Base-by-base conservation (phyloP, 2,888 invertebrate genomes). In the Sepioteuthis lessoniana region DNA sequence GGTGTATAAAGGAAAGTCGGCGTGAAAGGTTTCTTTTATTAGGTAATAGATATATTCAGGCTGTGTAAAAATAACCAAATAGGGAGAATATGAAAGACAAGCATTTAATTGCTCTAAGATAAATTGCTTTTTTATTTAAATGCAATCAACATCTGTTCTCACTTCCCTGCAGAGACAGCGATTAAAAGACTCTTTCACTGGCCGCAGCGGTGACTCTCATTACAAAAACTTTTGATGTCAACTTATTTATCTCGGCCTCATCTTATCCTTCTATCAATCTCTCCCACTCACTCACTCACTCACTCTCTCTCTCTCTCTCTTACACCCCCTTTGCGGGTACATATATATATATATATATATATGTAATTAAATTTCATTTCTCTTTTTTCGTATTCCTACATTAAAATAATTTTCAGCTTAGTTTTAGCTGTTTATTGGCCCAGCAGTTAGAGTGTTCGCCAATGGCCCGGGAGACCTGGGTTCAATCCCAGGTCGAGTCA, bases 41-140 rank as follows among this genome's bases (percentile, higher is more conserved):
- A 10, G 76, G 76, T 76, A n/a, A 76, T 76, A 35, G n/a, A 76
- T 35, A 35, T 35, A 35, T n/a, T 76, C n/a, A 13, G 76, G 76
- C 19, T 8, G 76, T n/a, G 76, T 76, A n/a, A 76, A 35, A 76
- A 76, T 76, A 76, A n/a, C 76, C n/a, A 13, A 76, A 76, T 76
- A n/a, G n/a, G 76, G 76, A 35, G 25, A 76, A 76, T 76, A 76
- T 76, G 76, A 76, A 76, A 76, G 76, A n/a, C n/a, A 76, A 76
- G n/a, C n/a, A 76, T 76, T 76, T 76, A 76, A 76, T 76, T 76
- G 76, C 76, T 76, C 0, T 10, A 76, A 76, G 76, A 76, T 76
- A 76, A 76, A 76, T 76, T 76, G 76, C 76, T n/a, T n/a, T 76
- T 76, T 76, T 76, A 76, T 76, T 76, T 76, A 76, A 76, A 76